Conservation (phyloP, 2,888 invertebrate genomes). For the Heliothis peltigera region DNA sequence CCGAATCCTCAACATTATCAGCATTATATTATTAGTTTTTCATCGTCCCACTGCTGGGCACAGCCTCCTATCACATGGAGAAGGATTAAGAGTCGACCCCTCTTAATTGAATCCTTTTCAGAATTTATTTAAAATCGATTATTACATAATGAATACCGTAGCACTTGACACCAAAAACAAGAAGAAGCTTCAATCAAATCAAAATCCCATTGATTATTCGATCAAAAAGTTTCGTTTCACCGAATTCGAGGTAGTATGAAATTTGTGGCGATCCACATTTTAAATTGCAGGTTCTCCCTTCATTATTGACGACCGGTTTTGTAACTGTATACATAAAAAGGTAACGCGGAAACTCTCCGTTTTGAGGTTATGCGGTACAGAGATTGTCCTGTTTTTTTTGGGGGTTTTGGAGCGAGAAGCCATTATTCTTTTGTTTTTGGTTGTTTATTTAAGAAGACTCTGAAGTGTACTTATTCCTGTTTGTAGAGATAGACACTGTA, state of each 20-base stretch:
- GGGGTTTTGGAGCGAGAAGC: background rate
- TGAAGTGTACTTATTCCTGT: too few relatives aligned
- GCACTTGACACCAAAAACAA: constrained; percentile 9
- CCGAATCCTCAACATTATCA: too few relatives aligned
- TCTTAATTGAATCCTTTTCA: background rate
- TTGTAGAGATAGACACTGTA: too few relatives aligned
- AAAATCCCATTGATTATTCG: constrained; percentile 29
- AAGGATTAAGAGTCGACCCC: too few relatives aligned
- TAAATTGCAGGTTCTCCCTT: constrained; percentile 35
- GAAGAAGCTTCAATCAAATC: constrained; percentile 22
- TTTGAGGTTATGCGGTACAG: constrained; percentile 30
- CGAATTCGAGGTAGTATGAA: constrained; percentile 2
- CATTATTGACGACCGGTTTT: constrained; percentile 43
- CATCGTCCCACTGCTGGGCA: too few relatives aligned
- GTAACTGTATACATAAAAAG: constrained; percentile 44
- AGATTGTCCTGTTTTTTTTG: constrained; percentile 1
- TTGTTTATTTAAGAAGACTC: too few relatives aligned
- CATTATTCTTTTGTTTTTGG: background rate
- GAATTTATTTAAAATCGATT: constrained; percentile 8
- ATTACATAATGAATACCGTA: constrained; percentile 22
- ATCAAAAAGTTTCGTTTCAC: constrained; percentile 20
- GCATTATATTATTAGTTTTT: too few relatives aligned
- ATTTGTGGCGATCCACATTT: constrained; percentile 27
- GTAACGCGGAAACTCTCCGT: constrained; percentile 34
- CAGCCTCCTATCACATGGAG: too few relatives aligned